Evolutionary conservation across 2,888 invertebrate species (phyloP), one percentile per base, ranked within the genome.

Genomic region (Leucophenga montana): DNA sequence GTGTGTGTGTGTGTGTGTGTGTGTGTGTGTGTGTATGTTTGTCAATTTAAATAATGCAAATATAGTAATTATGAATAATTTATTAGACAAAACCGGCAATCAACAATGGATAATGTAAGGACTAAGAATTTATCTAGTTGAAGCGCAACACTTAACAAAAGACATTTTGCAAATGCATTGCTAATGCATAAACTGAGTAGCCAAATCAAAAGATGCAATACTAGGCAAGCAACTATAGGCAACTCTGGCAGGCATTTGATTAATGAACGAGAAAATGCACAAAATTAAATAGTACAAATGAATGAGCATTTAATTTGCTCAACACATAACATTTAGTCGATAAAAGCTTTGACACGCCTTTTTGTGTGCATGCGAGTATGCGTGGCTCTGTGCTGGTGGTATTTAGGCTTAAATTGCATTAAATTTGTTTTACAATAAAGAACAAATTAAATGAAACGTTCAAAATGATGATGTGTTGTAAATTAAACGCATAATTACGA

Each of bases 51-150:
- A 72, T 75, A 72, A 75, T 71, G 68, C 71, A 69, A 64, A 66
- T n/a, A n/a, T 69, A 62, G 69, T 68, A 68, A 65, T 75, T 66
- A 70, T 78, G 71, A 78, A 78, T 77, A 79, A 82, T 84, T 75
- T 73, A 78, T 80, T 75, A 70, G 77, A 71, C 73, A 61, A 59
- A 57, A 57, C 22, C 20, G 5, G 6, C 16, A 6, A 6, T 16
- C 50, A 50, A 14, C 1, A 50, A 0, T 3, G 27, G 27, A 27
- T 27, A 39, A 39, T 11, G 39, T 39, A 11, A 11, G 11, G 39
- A 39, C 39, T 39, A 39, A 39, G 39, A 39, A 39, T 39, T n/a
- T n/a, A n/a, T n/a, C n/a, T n/a, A 33, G 39, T 39, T 39, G 9
- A 20, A 18, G 3, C 9, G 11, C 18, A 54, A n/a, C n/a, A n/a